phyloP scores from a whole-genome alignment of 2,797 vertebrate species.

The Pseudomugil tenellus region DNA sequence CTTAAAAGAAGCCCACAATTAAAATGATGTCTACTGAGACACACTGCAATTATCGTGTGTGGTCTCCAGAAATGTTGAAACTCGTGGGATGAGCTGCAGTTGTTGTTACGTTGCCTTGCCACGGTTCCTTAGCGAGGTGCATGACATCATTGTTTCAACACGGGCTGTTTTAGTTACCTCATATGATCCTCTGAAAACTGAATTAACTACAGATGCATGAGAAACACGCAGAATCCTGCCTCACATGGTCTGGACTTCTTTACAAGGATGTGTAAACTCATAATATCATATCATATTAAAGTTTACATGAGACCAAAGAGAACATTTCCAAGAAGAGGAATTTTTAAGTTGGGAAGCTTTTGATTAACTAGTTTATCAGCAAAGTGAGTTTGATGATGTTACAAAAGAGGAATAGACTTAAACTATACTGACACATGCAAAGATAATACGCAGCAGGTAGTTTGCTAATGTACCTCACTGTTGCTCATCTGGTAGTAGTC shows the following conservation, averaged over 20 bases:
- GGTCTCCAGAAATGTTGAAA: slow-evolving; percentile 58
- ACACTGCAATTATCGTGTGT: slow-evolving; percentile 71
- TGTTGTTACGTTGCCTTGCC: slow-evolving; percentile 43
- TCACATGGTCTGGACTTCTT: slow-evolving; percentile 21
- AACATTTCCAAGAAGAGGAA: background rate
- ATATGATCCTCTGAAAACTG: slow-evolving; percentile 39
- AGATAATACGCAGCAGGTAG: too few relatives aligned
- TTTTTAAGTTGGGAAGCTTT: background rate
- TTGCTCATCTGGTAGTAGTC: slow-evolving; percentile 97
- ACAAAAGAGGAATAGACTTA: background rate
- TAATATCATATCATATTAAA: background rate
- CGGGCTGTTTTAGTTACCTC: slow-evolving; percentile 53
- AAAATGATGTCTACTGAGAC: slow-evolving; percentile 41
- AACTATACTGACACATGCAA: background rate
- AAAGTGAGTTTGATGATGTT: background rate
- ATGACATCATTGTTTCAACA: slow-evolving; percentile 68
- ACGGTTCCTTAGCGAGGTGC: slow-evolving; percentile 35
- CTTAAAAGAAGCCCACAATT: slow-evolving; percentile 59
- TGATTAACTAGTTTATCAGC: background rate
- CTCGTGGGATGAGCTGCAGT: slow-evolving; percentile 57
- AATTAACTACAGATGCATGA: slow-evolving; percentile 57
- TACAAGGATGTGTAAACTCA: slow-evolving; percentile 10
- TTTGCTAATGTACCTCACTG: slow-evolving; percentile 87
- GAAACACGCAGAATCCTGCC: slow-evolving; percentile 27
- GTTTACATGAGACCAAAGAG: background rate